Percentiles rank a stretch among this genome's conserved stretches.
Evolutionary conservation across 2,888 invertebrate species (phyloP).

Genomic region (Pterostichus niger): DNA sequence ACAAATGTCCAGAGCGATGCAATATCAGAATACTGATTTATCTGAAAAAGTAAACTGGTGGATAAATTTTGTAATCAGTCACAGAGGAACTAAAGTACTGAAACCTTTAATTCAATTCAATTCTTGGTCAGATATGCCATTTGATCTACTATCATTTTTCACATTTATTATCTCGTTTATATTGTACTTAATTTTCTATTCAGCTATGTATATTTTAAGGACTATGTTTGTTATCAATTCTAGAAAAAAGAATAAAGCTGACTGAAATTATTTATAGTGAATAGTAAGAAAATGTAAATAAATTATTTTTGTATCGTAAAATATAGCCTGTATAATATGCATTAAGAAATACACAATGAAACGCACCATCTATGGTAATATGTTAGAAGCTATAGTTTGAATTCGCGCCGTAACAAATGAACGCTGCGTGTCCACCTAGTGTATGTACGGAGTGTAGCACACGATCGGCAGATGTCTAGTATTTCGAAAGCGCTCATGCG

Average conservation of each 20-base stretch:
- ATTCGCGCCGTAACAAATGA: too few relatives aligned
- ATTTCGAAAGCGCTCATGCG: not conserved
- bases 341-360: not conserved
- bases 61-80: slow-evolving; percentile 56
- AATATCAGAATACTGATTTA: slow-evolving; percentile 38
- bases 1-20: slow-evolving; percentile 51
- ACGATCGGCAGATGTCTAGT: not conserved
- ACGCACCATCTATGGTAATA: too few relatives aligned
- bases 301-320: slow-evolving; percentile 13
- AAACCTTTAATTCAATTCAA: slow-evolving; percentile 48
- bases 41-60: slow-evolving; percentile 54
- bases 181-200: slow-evolving; percentile 34
- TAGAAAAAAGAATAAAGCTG: not conserved
- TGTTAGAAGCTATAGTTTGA: too few relatives aligned
- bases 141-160: slow-evolving; percentile 50
- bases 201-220: slow-evolving; percentile 3
- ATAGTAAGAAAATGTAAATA: slow-evolving; percentile 11
- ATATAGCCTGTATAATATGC: not conserved
- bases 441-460: not conserved
- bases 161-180: slow-evolving; percentile 57
- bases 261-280: not conserved
- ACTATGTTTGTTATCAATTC: not conserved
- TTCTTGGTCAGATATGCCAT: slow-evolving; percentile 45
- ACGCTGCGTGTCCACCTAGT: too few relatives aligned
- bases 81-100: slow-evolving; percentile 49